phyloP scores from a whole-genome alignment of 2,888 invertebrate species.

The Calameuta pallipes region DNA sequence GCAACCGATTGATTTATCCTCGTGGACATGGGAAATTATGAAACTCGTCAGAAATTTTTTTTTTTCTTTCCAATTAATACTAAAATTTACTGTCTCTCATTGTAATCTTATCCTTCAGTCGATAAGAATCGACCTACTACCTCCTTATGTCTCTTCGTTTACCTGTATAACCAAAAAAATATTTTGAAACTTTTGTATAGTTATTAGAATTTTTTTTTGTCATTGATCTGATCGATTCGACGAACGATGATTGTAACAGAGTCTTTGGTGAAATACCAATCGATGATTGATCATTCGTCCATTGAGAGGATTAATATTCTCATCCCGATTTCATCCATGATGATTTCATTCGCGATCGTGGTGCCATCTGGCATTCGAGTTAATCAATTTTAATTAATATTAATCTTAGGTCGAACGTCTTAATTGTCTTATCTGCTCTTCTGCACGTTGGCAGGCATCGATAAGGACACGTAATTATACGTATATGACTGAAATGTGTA shows the following conservation, averaged over 20 bases:
- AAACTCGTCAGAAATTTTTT: neutral
- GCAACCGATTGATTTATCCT: neutral
- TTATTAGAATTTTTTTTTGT: neutral
- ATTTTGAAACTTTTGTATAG: neutral
- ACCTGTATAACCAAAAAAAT: neutral
- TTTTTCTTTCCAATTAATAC: neutral
- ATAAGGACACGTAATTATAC: neutral
- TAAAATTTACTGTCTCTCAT: neutral
- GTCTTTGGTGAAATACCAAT: too few relatives aligned
- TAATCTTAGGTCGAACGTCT: conserved; percentile 35
- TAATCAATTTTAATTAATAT: conserved; percentile 41
- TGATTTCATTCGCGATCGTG: neutral
- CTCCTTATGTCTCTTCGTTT: neutral
- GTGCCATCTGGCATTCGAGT: neutral
- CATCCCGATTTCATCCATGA: neutral
- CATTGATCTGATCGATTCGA: neutral
- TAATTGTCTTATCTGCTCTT: conserved; percentile 19
- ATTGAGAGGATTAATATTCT: neutral
- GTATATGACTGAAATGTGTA: neutral
- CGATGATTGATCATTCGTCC: too few relatives aligned
- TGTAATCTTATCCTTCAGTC: neutral
- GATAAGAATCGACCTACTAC: neutral
- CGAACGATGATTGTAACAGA: too few relatives aligned
- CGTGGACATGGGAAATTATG: neutral
- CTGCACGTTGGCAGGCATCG: neutral